Base-by-base conservation (phyloP, 2,888 invertebrate species). In the Lasioglossum calceatum region DNA sequence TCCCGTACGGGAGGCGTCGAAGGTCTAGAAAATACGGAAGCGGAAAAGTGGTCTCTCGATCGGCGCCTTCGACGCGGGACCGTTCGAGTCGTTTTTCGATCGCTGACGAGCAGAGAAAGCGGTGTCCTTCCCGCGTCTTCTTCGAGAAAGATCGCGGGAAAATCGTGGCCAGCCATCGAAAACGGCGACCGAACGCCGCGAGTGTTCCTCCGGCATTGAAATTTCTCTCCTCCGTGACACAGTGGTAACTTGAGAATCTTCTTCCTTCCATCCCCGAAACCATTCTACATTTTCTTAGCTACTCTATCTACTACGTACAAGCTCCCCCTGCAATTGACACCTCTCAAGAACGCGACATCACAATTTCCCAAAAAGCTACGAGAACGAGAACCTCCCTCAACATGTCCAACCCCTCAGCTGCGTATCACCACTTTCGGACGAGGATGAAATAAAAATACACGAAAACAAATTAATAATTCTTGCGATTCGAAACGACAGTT, bases 61-160 rank as follows among this genome's bases (percentile, higher is more conserved):
- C 73, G 47, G 32, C 74, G 47, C 19, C 84, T 54, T 81, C 84
- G 79, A 81, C 81, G 42, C 70, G 50, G n/a, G 36, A 70, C 58
- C 47, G 54, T 74, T 23, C 73, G 73, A 70, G 73, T 50, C 74
- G 77, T 70, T 54, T 39, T 27, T 44, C n/a, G 64, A 44, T 44
- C 19, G 50, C 54, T 58, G 87, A 71, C 84, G 54, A 47, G 76
- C 67, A 44, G 70, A 83, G 71, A 87, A 84, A 84, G 73, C 76
- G 42, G 73, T 64, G 79, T 75, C 84, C 4, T 27, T 19, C 39
- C 27, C 42, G 12, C 23, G 16, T 32, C 42, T 12, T 32, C 44
- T 23, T 4, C 64, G 67, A 7, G 32, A 32, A 77, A 64, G 23
- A 50, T 36, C 32, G 36, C 27, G 32, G 50, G 50, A 36, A 23